Evolutionary conservation across 2,113 vertebrate species (phyloP).

Genomic region (Stictonetta naevosa): DNA sequence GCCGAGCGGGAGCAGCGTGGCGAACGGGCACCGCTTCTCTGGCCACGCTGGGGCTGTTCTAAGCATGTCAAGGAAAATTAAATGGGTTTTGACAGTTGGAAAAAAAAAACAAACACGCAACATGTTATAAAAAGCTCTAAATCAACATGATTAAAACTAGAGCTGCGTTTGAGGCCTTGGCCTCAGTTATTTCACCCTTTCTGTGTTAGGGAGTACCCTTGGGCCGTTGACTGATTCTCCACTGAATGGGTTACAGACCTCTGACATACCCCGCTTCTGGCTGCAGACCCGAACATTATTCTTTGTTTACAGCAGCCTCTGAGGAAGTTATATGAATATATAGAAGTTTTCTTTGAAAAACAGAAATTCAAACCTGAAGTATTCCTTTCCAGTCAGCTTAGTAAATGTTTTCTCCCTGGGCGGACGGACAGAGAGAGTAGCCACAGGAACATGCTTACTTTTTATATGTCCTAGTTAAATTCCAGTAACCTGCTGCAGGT

Average conservation of each 20-base stretch:
- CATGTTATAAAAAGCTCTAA: constrained; percentile 27
- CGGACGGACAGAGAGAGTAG: constrained; percentile 47
- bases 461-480: neutral
- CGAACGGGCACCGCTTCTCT: neutral
- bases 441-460: constrained; percentile 41
- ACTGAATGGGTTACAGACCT: constrained; percentile 71
- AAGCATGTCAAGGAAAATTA: constrained; percentile 20
- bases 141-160: constrained; percentile 69
- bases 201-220: constrained; percentile 72
- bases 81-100: constrained; percentile 68
- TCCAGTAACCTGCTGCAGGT: constrained; percentile 60
- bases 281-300: constrained; percentile 65
- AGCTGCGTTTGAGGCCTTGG: constrained; percentile 22
- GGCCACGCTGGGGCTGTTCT: neutral
- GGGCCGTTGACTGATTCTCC: constrained; percentile 63
- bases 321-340: constrained; percentile 69
- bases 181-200: constrained; percentile 75
- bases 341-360: constrained; percentile 32
- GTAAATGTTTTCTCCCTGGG: constrained; percentile 41
- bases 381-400: constrained; percentile 66
- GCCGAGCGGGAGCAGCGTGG: neutral
- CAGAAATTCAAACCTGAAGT: constrained; percentile 56
- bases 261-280: constrained; percentile 77
- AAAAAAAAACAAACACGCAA: neutral
- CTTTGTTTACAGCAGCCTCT: constrained; percentile 71